Evolutionary conservation across 2,113 vertebrate genomes (phyloP).

Genomic region (Morone saxatilis): DNA sequence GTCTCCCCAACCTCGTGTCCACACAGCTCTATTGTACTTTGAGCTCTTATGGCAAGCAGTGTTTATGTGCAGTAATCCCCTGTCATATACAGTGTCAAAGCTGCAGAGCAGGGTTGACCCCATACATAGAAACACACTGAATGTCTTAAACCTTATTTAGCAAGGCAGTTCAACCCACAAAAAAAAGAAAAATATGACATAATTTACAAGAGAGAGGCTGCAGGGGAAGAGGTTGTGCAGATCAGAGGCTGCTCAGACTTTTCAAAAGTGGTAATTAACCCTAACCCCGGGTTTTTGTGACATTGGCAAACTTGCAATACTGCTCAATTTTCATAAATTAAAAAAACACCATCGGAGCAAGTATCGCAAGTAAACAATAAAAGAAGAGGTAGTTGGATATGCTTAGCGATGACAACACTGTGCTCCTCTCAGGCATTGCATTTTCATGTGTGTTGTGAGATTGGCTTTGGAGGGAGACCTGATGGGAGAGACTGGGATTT

Average conservation of each 20-base stretch:
- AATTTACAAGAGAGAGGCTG: conserved; percentile 14
- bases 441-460: too few relatives aligned
- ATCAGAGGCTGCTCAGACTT: not conserved
- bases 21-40: not conserved
- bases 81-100: conserved; percentile 21
- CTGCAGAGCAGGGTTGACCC: conserved; percentile 7
- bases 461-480: too few relatives aligned
- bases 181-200: not conserved
- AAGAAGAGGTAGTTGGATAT: too few relatives aligned
- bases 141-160: conserved; percentile 61
- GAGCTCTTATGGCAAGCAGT: conserved; percentile 33
- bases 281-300: too few relatives aligned
- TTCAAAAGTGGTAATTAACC: conserved; percentile 1
- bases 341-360: not conserved
- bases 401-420: not conserved
- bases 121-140: conserved; percentile 22
- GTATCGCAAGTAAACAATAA: not conserved
- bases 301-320: not conserved
- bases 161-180: not conserved
- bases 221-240: not conserved
- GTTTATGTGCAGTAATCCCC: conserved; percentile 71
- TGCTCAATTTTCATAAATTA: not conserved
- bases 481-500: too few relatives aligned
- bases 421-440: too few relatives aligned
- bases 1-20: conserved; percentile 9